Percentiles rank a stretch among this genome's conserved stretches.
Evolutionary conservation across 2,797 vertebrate genomes (phyloP).

Genomic region (Acipenser oxyrinchus): DNA sequence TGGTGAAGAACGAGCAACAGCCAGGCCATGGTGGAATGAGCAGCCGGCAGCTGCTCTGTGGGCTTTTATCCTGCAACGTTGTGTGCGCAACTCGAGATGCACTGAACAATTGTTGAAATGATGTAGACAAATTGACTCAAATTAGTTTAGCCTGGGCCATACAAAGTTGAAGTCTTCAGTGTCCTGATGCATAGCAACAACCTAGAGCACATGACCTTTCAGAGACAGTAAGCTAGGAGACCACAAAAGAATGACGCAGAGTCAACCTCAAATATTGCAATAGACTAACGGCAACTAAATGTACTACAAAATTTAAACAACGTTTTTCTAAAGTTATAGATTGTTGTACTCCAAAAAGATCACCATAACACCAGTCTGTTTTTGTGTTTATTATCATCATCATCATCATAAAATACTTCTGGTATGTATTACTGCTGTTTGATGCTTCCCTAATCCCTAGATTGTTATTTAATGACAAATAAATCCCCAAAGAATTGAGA

Average conservation of each 20-base stretch:
- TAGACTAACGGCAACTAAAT: neutral
- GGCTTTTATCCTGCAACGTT: conserved; percentile 54
- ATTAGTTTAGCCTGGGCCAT: conserved; percentile 66
- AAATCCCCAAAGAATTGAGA: conserved; percentile 65
- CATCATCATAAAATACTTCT: conserved; percentile 6
- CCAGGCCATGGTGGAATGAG: conserved; percentile 51
- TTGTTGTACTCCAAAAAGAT: neutral
- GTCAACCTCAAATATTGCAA: neutral
- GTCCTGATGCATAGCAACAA: conserved; percentile 59
- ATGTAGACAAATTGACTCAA: conserved; percentile 75
- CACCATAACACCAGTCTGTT: neutral
- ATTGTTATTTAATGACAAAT: conserved; percentile 64
- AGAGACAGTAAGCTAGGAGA: neutral
- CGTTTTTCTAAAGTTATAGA: neutral
- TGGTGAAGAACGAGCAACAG: conserved; percentile 63
- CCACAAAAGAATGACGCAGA: neutral
- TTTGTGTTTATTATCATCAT: neutral
- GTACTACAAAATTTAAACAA: conserved; percentile 19
- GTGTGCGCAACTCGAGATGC: conserved; percentile 48
- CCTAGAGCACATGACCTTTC: conserved; percentile 14
- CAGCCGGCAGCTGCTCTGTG: conserved; percentile 53
- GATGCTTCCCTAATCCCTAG: conserved; percentile 42
- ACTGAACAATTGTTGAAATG: conserved; percentile 56
- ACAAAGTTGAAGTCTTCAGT: conserved; percentile 59
- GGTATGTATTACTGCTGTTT: conserved; percentile 40